A percentile compares a stretch with the other conserved stretches of the same genome.
Conservation (phyloP, 2,888 invertebrate genomes). For the Horisme vitalbata region DNA sequence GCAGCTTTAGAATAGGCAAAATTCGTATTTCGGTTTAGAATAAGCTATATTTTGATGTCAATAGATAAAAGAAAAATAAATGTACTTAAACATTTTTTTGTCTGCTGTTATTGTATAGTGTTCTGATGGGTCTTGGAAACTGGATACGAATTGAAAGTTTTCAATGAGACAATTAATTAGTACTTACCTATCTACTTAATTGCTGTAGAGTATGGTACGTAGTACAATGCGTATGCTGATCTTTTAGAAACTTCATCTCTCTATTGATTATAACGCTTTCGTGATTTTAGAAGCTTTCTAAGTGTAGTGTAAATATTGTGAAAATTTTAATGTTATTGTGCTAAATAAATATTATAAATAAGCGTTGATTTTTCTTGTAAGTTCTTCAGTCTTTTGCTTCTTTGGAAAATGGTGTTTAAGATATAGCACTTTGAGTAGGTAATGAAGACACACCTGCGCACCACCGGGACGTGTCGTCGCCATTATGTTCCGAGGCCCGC, state of each 20-base stretch:
- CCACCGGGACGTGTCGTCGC: too few species aligned
- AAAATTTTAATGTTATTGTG: conserved; percentile 30
- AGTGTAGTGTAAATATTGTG: conserved; percentile 46
- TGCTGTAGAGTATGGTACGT: neutral
- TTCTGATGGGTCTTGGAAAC: too few species aligned
- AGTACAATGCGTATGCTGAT: neutral
- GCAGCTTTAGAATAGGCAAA: conserved; percentile 40
- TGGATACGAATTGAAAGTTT: too few species aligned
- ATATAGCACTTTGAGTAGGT: too few species aligned
- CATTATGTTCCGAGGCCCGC: too few species aligned
- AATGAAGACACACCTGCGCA: too few species aligned
- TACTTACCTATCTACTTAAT: neutral
- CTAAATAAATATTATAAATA: conserved; percentile 30
- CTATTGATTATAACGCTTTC: conserved; percentile 55
- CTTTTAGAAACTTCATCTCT: conserved; percentile 33
- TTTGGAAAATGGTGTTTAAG: too few species aligned
- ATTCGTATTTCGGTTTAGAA: neutral
- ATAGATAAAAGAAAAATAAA: too few species aligned
- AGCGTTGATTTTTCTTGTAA: conserved; percentile 19
- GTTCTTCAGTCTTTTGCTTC: too few species aligned
- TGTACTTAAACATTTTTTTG: too few species aligned
- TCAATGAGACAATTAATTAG: too few species aligned
- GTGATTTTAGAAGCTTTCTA: conserved; percentile 54
- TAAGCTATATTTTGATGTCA: neutral
- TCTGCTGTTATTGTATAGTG: too few species aligned